phyloP scores from a whole-genome alignment of 2,113 vertebrate species.

The Actenoides lindsayi region DNA sequence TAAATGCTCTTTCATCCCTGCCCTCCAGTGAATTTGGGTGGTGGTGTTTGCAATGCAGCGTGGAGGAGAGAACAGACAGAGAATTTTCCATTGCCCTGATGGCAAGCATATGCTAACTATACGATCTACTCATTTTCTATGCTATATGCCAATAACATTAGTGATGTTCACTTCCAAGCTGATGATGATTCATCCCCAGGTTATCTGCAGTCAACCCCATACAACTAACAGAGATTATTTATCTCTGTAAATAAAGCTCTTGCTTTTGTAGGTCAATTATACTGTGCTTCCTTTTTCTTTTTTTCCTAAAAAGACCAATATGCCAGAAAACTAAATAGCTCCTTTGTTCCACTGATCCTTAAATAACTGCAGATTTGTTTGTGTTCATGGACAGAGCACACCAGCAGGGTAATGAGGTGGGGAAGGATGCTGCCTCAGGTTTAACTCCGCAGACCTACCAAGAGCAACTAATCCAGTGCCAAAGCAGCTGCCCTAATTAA shows the following conservation, averaged over 20 bases:
- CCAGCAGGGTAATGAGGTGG: background rate
- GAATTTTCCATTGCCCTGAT: background rate
- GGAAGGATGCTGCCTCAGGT: background rate
- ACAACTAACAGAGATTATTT: background rate
- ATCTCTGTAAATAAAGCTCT: background rate
- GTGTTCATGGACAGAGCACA: background rate
- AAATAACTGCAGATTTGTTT: constrained; percentile 31
- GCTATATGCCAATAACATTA: background rate
- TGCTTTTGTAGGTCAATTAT: background rate
- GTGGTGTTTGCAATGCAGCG: background rate
- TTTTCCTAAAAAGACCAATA: background rate
- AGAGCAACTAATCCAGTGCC: constrained; percentile 28
- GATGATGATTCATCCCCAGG: background rate
- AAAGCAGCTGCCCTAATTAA: constrained; percentile 61
- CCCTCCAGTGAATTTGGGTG: background rate
- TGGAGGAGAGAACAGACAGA: background rate
- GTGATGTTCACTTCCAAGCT: background rate
- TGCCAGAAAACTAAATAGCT: background rate
- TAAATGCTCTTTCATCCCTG: background rate
- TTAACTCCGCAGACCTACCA: background rate
- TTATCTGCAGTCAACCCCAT: background rate
- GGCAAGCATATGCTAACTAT: background rate
- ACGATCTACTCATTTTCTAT: background rate
- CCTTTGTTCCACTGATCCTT: background rate
- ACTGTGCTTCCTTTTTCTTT: background rate